Evolutionary conservation across 2,888 invertebrate species (phyloP).

Genomic region (Ethmia dodecea): DNA sequence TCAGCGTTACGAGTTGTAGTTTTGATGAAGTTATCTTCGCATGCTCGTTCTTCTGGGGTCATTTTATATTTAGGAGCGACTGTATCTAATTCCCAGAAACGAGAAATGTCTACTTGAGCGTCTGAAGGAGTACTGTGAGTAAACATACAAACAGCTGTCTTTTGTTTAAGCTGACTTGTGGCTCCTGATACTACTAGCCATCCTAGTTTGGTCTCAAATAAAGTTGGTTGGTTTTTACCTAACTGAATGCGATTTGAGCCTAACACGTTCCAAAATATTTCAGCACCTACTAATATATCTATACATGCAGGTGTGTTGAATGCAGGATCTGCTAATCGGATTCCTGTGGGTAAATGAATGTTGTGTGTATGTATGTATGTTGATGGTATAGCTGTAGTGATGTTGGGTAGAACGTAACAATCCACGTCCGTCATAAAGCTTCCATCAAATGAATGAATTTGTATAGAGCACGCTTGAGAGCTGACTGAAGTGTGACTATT

Average conservation of each 20-base stretch:
- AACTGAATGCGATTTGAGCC: conserved; percentile 1
- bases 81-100: conserved; percentile 7
- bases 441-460: background rate
- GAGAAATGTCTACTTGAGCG: background rate
- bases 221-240: conserved; percentile 8
- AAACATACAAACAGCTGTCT: background rate
- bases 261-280: conserved; percentile 12
- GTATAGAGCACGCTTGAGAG: background rate
- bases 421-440: conserved; percentile 1
- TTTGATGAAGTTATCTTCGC: conserved; percentile 12
- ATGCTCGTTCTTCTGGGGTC: conserved; percentile 10
- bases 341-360: background rate
- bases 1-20: conserved; percentile 9
- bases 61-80: background rate
- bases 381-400: conserved; percentile 5
- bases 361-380: conserved; percentile 1
- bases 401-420: conserved; percentile 9
- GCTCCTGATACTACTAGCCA: no score
- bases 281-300: conserved; percentile 12
- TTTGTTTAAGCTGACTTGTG: conserved; percentile 1
- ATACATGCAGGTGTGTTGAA: conserved; percentile 8
- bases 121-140: background rate
- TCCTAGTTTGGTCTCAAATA: no score
- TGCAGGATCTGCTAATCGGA: conserved; percentile 12
- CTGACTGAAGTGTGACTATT: conserved; percentile 9